Percentiles rank a stretch among this genome's conserved stretches.
Evolutionary conservation across 2,888 invertebrate genomes (phyloP).

Genomic region (Eledona agricola): DNA sequence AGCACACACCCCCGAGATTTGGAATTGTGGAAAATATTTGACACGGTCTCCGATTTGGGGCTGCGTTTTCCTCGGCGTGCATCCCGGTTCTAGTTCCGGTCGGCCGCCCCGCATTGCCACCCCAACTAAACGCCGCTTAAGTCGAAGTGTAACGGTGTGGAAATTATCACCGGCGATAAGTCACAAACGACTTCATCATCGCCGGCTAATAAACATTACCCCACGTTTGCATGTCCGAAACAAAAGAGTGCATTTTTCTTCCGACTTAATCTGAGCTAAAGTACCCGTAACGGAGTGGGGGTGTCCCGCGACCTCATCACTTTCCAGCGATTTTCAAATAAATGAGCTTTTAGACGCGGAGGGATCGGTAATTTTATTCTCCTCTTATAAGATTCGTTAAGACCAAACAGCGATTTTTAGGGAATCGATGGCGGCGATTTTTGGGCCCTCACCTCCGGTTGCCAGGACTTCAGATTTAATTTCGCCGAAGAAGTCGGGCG

Average conservation of each 20-base stretch:
- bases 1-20: too few species aligned
- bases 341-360: conserved; percentile 45
- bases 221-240: conserved; percentile 32
- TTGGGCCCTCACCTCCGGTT: conserved; percentile 39
- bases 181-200: conserved; percentile 59
- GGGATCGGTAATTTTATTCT: conserved; percentile 32
- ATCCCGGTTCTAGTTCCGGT: conserved; percentile 16
- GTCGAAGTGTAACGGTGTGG: conserved; percentile 60
- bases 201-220: conserved; percentile 54
- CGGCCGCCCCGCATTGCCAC: conserved; percentile 28
- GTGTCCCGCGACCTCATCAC: conserved; percentile 53
- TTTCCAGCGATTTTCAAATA: conserved; percentile 56
- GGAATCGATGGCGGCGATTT: conserved; percentile 14
- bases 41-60: too few species aligned
- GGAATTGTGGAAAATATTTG: too few species aligned
- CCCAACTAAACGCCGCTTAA: conserved; percentile 51
- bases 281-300: conserved; percentile 49
- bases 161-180: conserved; percentile 61
- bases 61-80: too few species aligned
- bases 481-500: conserved; percentile 38
- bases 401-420: conserved; percentile 12
- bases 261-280: conserved; percentile 56
- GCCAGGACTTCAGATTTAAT: conserved; percentile 44
- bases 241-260: conserved; percentile 38
- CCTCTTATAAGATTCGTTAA: conserved; percentile 13